These are phyloP conservation scores for Hyles euphorbiae DNA, from an alignment of 1,140 invertebrate genomes.

Conservation along the genomic window DNA sequence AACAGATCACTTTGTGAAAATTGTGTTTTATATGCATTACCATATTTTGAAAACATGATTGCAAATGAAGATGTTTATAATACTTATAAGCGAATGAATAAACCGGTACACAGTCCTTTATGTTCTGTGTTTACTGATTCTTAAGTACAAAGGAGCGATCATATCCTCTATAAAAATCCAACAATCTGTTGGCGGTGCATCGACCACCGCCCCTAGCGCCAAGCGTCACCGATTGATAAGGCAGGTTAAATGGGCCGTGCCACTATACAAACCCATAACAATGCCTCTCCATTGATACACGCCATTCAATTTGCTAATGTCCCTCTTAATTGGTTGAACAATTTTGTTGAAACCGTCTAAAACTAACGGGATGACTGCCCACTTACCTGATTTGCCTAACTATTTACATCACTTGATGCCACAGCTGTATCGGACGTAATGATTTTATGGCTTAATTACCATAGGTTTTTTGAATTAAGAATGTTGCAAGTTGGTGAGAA, in stretches of 20 bases:
- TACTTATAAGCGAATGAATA: no score
- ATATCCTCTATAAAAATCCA: no score
- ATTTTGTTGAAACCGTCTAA: slow-evolving; percentile 27
- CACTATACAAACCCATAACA: slow-evolving; percentile 47
- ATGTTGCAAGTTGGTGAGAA: no score
- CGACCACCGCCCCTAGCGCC: slow-evolving; percentile 35
- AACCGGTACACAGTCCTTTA: no score
- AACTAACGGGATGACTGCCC: slow-evolving; percentile 2
- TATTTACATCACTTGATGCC: background rate
- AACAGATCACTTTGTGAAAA: no score
- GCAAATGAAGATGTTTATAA: no score
- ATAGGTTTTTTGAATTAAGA: no score
- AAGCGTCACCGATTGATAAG: slow-evolving; percentile 46
- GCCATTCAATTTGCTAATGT: slow-evolving; percentile 66
- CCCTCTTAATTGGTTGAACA: slow-evolving; percentile 51
- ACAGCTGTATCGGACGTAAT: background rate
- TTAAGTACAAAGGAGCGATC: no score
- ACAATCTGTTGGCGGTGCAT: slow-evolving; percentile 23
- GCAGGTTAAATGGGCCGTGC: slow-evolving; percentile 57
- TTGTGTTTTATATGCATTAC: no score
- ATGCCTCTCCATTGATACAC: slow-evolving; percentile 49
- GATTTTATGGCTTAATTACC: no score
- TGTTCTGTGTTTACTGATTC: no score
- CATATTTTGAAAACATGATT: no score
- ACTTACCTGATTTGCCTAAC: background rate